Percentiles rank a stretch among this genome's conserved stretches.
These are phyloP conservation scores for Galagoides demidoff DNA, from an alignment of 2,797 vertebrate species.

Conservation along the genomic window DNA sequence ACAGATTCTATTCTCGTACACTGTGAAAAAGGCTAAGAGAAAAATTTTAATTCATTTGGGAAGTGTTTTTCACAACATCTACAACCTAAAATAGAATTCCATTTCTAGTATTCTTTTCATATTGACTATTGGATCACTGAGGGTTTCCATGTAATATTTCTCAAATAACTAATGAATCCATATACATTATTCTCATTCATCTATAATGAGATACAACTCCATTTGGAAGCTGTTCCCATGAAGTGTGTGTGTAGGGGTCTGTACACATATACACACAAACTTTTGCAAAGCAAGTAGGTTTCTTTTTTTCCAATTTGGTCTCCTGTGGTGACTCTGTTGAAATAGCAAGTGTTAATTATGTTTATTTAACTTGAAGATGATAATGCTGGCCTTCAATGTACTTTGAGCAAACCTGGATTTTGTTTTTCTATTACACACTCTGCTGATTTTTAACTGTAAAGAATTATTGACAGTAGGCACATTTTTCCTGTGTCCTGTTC, in stretches of 20 bases:
- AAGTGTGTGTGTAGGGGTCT: background rate
- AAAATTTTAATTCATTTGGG: slow-evolving; percentile 6
- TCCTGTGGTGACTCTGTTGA: slow-evolving; percentile 5
- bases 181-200: slow-evolving; percentile 17
- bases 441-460: slow-evolving; percentile 37
- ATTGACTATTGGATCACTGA: slow-evolving; percentile 11
- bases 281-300: slow-evolving; percentile 1
- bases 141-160: background rate
- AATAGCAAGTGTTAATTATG: slow-evolving; percentile 43
- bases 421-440: slow-evolving; percentile 44
- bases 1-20: background rate
- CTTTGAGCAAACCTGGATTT: slow-evolving; percentile 39
- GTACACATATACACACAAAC: background rate
- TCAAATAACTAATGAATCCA: slow-evolving; percentile 40
- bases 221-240: background rate
- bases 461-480: background rate
- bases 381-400: slow-evolving; percentile 21
- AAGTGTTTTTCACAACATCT: slow-evolving; percentile 3
- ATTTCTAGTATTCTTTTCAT: slow-evolving; percentile 23
- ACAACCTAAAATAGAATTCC: slow-evolving; percentile 21
- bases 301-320: background rate
- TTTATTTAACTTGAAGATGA: slow-evolving; percentile 33
- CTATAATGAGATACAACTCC: slow-evolving; percentile 31
- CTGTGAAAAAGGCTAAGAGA: background rate
- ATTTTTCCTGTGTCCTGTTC: slow-evolving; percentile 10